Evolutionary conservation across 2,888 invertebrate species (phyloP), one percentile per base, ranked within the genome.

Genomic region (Pristionchus arcanus): DNA sequence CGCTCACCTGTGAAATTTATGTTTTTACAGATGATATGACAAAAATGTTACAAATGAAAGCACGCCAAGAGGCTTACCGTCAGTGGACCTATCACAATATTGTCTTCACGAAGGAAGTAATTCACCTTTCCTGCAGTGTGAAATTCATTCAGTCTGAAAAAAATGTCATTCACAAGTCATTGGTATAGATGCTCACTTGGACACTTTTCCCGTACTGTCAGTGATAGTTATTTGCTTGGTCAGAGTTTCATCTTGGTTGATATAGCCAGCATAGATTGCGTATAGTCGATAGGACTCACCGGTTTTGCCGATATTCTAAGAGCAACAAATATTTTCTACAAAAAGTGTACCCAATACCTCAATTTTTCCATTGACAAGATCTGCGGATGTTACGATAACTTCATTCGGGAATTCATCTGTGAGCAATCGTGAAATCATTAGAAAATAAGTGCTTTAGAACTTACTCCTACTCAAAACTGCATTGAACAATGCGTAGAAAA

Each of bases 251-350:
- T 74, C 74, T 21, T 74, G 74, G n/a, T 74, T 74, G 7, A 74
- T 74, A 11, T 74, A 74, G 0, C 74, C 74, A 16, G 74, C 74
- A 37, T 37, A 74, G 0, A 74, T 74, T 16, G 74, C 74, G 9
- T 74, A 74, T 9, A 74, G 37, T 74, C 74, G 74, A 74, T 74
- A 74, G 2, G 25, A 37, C 25, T 74, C 74, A 19, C 74, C 74
- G 21, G 74, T 37, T 42, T 19, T 74, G 21, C 74, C 74, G 37
- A 74, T 25, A 42, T 74, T 37, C 37, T 74, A 19, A 9, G 21
- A 5, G 19, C 25, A 15, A 1, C 7, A 16, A 9, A 68, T 3
- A n/a, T 1, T 68, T 68, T 68, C 15, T 13, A 37, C 5, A 37
- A 74, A 28, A 66, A 21, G n/a, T 66, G 19, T 71, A 34, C 31